Evolutionary conservation across 2,888 invertebrate species (phyloP), one percentile per base, ranked within the genome.

Genomic region (Patella ulyssiponensis): DNA sequence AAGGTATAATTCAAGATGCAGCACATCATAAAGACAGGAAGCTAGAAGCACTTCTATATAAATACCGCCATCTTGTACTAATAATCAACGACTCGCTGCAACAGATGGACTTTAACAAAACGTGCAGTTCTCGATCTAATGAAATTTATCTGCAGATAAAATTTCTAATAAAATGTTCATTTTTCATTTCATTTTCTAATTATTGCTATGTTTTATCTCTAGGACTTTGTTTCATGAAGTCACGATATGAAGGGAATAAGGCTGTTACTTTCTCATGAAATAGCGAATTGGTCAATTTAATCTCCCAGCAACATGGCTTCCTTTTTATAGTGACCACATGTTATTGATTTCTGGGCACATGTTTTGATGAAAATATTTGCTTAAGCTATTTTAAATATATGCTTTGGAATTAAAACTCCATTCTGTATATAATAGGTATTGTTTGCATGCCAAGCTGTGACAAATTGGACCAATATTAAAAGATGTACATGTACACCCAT

Each of bases 191-290:
- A 44, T 44, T 44, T 44, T 44, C 44, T 44, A 44, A 44, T 44
- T 44, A 44, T 44, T 44, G 44, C 44, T 44, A 44, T 44, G 44
- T 44, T 44, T 44, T 44, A 44, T 44, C 44, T 44, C 9, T 44
- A 44, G 44, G 44, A 44, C 44, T 44, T 44, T 44, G 44, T 44
- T 44, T 44, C 44, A 44, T 44, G 44, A 44, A 44, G 44, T 44
- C 44, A 44, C 44, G 44, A 44, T 44, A 20, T 64, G 12, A 17
- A 23, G 64, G 12, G 14, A 64, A 64, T 23, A 64, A 23, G 64
- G 9, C 64, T 64, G 64, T 64, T 64, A 64, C 64, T 64, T 64
- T 64, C 64, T 64, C 64, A 64, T 64, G 23, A 64, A 64, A 64
- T 20, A 64, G 20, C 17, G 20, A 64, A 64, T 23, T 64, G 44